Conservation (phyloP, 2,888 invertebrate genomes). For the Xestia c-nigrum region DNA sequence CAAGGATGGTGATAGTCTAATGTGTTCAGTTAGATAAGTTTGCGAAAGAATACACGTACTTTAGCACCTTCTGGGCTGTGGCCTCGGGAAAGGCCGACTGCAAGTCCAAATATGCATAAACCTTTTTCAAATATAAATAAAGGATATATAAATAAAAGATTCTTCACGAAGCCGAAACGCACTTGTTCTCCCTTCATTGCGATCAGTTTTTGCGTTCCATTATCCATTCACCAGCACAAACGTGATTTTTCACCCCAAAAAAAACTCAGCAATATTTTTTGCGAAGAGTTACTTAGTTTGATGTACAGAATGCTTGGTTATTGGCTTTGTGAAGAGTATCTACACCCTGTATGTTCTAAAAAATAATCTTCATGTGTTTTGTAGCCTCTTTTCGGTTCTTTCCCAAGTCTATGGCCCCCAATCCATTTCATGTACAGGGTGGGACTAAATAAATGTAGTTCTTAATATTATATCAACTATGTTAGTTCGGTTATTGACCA, state of each 20-base stretch:
- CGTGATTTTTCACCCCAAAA: no score
- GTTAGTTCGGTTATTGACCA: conserved; percentile 59
- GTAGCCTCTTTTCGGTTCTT: neutral
- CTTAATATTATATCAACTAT: conserved; percentile 51
- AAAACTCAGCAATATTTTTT: no score
- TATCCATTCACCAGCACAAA: no score
- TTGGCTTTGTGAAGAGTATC: no score
- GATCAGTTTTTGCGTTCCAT: no score
- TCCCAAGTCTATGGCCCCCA: conserved; percentile 31
- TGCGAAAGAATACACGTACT: conserved; percentile 53
- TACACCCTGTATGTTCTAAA: neutral
- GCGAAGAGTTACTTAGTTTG: no score
- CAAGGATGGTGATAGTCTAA: conserved; percentile 64
- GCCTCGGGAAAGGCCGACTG: conserved; percentile 14
- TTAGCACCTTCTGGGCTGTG: conserved; percentile 48
- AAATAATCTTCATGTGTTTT: neutral
- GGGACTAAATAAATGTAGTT: conserved; percentile 64
- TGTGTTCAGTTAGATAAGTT: conserved; percentile 74
- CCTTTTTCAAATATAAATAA: neutral
- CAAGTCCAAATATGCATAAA: neutral
- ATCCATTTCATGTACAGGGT: conserved; percentile 70
- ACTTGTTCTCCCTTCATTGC: no score
- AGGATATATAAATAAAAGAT: no score
- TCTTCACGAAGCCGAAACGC: no score
- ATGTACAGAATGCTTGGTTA: no score